Base-by-base conservation (phyloP, 1,140 invertebrate species). In the Adoxophyes honmai region DNA sequence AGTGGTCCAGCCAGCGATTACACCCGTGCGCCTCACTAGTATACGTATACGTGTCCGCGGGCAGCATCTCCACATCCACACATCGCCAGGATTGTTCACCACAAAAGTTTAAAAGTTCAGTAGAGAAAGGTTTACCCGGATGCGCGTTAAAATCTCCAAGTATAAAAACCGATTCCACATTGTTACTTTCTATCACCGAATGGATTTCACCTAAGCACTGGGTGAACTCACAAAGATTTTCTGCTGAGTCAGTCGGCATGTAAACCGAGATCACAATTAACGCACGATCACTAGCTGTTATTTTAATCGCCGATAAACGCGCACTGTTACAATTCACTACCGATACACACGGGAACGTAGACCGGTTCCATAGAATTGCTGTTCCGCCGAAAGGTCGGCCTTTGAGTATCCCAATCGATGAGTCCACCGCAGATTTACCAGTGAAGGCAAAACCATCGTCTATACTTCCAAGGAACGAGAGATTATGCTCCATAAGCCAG, bases 1-100 rank as follows among this genome's bases (percentile, higher is more conserved):
- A 57, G 16, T 66, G 59, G 21, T 66, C 60, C 0, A 66, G 39
- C 60, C 64, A 66, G 5, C 57, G 36, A 10, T 34, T 55, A 7
- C 13, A 61, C 2, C 68, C 59, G 18, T 64, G 11, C 2, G 53
- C 52, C 10, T 69, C 62, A 61, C 64, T 62, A 33, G 57, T 38
- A 48, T 52, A 68, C 15, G 53, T 64, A 37, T 58, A 62, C 1
- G 60, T 60, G 35, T 61, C 28, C 1, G 60, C 63, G 0, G 10
- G 56, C 3, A 61, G 14, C 8, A 52, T 18, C 21, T 61, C 56
- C 11, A 36, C 35, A 15, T 64, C 62, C 0, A 33, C 53, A 54
- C 53, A 59, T 4, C 11, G 2, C 53, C 52, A 59, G 4, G 9
- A 4, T 33, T 62, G 60, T 2, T 62, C 55, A 14, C 9, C 16